Evolutionary conservation across 2,888 invertebrate genomes (phyloP).

Genomic region (Galeruca laticollis): DNA sequence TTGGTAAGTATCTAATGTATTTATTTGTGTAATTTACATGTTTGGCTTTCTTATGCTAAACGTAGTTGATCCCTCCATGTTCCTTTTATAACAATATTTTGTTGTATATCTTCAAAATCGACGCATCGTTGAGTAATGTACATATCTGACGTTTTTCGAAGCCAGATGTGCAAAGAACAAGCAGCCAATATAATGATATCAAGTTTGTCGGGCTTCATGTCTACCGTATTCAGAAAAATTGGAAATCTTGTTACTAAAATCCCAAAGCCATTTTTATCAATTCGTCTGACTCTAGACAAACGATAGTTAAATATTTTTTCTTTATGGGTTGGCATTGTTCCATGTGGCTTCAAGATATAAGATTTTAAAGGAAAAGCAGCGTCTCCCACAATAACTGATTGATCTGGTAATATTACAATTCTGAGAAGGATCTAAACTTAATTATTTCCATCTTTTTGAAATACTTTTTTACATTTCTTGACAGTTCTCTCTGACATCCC

Average conservation of each 20-base stretch:
- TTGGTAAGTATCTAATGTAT: too few relatives aligned
- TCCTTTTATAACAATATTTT: not conserved
- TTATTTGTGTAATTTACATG: too few relatives aligned
- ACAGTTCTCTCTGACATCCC: too few relatives aligned
- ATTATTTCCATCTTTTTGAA: too few relatives aligned
- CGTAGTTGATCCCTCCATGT: conserved; percentile 2
- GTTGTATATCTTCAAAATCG: conserved; percentile 16
- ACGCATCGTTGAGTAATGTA: not conserved
- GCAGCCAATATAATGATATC: not conserved
- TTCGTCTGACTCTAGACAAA: not conserved
- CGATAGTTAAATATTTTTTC: conserved; percentile 18
- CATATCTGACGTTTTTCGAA: conserved; percentile 11
- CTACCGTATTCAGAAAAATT: not conserved
- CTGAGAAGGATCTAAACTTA: too few relatives aligned
- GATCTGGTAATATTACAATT: too few relatives aligned
- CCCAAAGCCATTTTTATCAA: conserved; percentile 16
- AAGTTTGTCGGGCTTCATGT: not conserved
- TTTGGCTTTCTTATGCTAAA: too few relatives aligned
- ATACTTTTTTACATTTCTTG: too few relatives aligned
- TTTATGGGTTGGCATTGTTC: not conserved
- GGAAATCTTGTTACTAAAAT: conserved; percentile 12
- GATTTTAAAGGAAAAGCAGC: not conserved
- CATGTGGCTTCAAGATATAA: not conserved
- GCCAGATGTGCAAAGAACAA: conserved; percentile 16
- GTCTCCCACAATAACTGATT: not conserved